These are phyloP conservation scores for Acrocyrtus sp. DNA, from an alignment of 2,888 invertebrate species.

Conservation along the genomic window DNA sequence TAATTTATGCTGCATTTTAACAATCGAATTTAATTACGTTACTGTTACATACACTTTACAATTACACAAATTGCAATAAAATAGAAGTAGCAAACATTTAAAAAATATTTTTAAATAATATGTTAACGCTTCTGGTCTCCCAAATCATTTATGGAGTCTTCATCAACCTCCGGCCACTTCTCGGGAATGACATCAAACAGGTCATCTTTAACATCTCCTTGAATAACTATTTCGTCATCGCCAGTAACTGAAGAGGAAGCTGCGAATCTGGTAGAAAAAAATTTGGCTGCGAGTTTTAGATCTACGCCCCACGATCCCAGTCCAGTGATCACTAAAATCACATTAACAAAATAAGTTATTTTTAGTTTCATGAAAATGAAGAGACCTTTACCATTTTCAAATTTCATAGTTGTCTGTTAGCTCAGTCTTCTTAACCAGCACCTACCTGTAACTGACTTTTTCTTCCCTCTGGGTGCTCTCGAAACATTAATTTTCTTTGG, in stretches of 20 bases:
- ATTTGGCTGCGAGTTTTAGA: slow-evolving; percentile 96
- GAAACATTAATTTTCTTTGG: slow-evolving; percentile 87
- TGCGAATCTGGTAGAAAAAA: slow-evolving; percentile 97
- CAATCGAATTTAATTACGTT: too few species aligned
- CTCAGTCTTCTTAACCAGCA: neutral
- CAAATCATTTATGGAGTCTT: slow-evolving; percentile 90
- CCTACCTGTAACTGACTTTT: slow-evolving; percentile 90
- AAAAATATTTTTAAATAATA: too few species aligned
- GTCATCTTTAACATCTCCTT: slow-evolving; percentile 99
- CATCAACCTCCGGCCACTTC: slow-evolving; percentile 97
- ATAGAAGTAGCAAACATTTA: too few species aligned
- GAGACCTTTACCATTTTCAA: neutral
- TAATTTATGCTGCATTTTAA: neutral
- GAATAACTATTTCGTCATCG: slow-evolving; percentile 99
- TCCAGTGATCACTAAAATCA: slow-evolving; percentile 77
- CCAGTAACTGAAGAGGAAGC: slow-evolving; percentile 99
- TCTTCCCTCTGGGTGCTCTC: slow-evolving; percentile 94
- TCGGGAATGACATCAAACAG: slow-evolving; percentile 97
- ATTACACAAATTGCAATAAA: too few species aligned
- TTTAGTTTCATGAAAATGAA: neutral
- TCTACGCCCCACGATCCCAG: slow-evolving; percentile 94
- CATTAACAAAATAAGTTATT: neutral
- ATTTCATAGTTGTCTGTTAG: neutral
- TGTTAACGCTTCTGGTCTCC: slow-evolving; percentile 90
- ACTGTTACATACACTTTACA: too few species aligned